Evolutionary conservation across 30 jellyfish, hydroid and myxozoan genomes (phyloP).

Genomic region (Turritopsis dohrnii): DNA sequence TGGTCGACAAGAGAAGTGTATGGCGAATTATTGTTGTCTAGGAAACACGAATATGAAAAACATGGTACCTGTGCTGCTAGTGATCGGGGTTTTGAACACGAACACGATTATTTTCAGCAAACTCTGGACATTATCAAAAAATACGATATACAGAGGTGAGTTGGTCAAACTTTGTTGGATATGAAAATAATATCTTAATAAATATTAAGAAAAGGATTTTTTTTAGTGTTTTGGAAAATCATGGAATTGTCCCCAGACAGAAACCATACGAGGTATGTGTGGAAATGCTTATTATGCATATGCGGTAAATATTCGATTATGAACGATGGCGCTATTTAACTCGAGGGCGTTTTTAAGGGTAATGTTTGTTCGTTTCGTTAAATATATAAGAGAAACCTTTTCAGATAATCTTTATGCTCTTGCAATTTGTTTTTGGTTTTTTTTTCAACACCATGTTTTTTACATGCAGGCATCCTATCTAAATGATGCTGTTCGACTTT

Average conservation of each 20-base stretch:
- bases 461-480: background rate
- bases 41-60: conserved; percentile 95
- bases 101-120: conserved; percentile 59
- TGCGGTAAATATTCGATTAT: too few species aligned
- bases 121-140: conserved; percentile 57
- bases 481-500: background rate
- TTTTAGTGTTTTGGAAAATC: conserved; percentile 6
- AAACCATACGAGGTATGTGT: background rate
- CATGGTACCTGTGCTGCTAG: conserved; percentile 99
- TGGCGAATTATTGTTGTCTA: background rate
- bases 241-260: background rate
- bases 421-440: background rate
- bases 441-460: too few species aligned
- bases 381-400: too few species aligned
- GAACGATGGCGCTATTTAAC: too few species aligned
- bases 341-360: too few species aligned
- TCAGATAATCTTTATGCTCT: too few species aligned
- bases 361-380: too few species aligned
- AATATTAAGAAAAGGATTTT: background rate
- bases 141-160: conserved; percentile 59
- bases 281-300: too few species aligned
- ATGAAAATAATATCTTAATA: too few species aligned
- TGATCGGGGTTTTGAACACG: conserved; percentile 59
- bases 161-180: too few species aligned
- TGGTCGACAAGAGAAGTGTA: background rate